Percentiles rank a stretch among this genome's conserved stretches.
These are phyloP conservation scores for Lithobates pipiens DNA, from an alignment of 2,797 vertebrate species.

Conservation along the genomic window DNA sequence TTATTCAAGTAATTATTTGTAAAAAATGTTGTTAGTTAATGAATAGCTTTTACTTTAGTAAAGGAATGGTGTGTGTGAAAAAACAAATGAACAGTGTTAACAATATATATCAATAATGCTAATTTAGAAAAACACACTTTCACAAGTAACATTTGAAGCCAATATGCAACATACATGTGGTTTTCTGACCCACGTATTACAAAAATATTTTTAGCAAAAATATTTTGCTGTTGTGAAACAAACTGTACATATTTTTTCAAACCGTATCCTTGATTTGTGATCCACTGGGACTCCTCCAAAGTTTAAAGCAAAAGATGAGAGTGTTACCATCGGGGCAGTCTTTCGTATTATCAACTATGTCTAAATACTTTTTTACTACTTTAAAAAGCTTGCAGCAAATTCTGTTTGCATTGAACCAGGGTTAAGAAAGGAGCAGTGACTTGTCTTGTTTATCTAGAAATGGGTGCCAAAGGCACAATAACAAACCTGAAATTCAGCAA, in stretches of 20 bases:
- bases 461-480: constrained; percentile 55
- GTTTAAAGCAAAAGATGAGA: constrained; percentile 41
- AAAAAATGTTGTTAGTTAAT: too few species aligned
- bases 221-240: not conserved
- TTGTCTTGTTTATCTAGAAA: constrained; percentile 50
- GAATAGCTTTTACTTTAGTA: too few species aligned
- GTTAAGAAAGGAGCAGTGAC: constrained; percentile 55
- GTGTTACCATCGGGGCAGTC: constrained; percentile 17
- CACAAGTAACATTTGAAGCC: not conserved
- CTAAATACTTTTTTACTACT: constrained; percentile 53
- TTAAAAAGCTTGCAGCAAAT: constrained; percentile 56
- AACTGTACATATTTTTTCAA: not conserved
- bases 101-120: too few species aligned
- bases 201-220: not conserved
- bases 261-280: constrained; percentile 27
- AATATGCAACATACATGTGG: not conserved
- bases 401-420: constrained; percentile 58
- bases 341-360: constrained; percentile 29
- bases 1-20: too few species aligned
- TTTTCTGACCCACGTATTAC: not conserved
- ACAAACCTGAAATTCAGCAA: constrained; percentile 44
- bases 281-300: constrained; percentile 15
- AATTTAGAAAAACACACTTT: too few species aligned
- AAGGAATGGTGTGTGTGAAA: too few species aligned
- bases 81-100: too few species aligned